phyloP scores from a whole-genome alignment of 2,888 invertebrate genomes.

The Anorthoa munda region DNA sequence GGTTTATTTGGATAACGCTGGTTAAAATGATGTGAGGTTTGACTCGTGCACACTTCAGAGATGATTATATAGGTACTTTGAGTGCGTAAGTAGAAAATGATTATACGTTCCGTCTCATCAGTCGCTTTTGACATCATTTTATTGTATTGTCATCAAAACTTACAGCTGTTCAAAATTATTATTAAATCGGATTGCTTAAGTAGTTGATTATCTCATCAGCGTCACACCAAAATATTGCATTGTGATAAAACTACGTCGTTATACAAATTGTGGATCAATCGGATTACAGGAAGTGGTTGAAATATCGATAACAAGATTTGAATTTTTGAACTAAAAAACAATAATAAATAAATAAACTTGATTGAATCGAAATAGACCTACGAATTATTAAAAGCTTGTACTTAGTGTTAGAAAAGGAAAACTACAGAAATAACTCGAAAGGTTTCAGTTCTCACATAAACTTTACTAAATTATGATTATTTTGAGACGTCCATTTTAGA shows the following conservation, averaged over 20 bases:
- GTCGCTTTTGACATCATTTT: neutral
- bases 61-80: neutral
- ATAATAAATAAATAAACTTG: too few relatives aligned
- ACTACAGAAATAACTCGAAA: slow-evolving; percentile 25
- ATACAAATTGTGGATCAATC: neutral
- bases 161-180: too few relatives aligned
- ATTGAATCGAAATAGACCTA: neutral
- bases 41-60: slow-evolving; percentile 2
- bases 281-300: neutral
- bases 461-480: slow-evolving; percentile 30
- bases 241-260: neutral
- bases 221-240: neutral
- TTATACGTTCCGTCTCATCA: too few relatives aligned
- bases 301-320: neutral
- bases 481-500: slow-evolving; percentile 18
- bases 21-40: neutral
- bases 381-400: neutral
- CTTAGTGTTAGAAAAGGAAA: slow-evolving; percentile 7
- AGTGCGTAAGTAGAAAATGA: too few relatives aligned
- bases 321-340: neutral
- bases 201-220: neutral
- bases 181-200: neutral
- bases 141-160: neutral
- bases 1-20: slow-evolving; percentile 32
- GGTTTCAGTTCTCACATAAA: slow-evolving; percentile 45